phyloP scores from a whole-genome alignment of 2,797 vertebrate species.

The Phataginus tetradactyla region DNA sequence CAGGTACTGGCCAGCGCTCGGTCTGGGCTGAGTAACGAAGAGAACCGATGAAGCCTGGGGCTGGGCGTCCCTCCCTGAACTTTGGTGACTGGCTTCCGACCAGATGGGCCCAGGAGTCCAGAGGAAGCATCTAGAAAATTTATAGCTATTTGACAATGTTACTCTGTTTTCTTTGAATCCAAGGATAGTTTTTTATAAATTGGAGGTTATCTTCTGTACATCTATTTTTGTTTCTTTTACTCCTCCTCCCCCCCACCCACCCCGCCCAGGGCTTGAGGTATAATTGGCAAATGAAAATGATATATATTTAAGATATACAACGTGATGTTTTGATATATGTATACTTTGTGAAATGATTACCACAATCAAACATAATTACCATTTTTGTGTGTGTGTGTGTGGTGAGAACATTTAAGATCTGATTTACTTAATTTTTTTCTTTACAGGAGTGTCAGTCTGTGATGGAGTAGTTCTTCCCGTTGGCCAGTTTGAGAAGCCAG shows the following conservation, averaged over 20 bases:
- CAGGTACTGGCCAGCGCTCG: background rate
- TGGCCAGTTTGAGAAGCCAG: fast-evolving
- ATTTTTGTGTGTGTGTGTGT: background rate
- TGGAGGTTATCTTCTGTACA: background rate
- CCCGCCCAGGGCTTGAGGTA: background rate
- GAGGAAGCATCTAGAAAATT: background rate
- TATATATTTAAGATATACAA: background rate
- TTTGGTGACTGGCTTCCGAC: background rate
- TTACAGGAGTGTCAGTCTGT: background rate
- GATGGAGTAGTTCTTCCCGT: background rate
- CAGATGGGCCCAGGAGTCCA: fast-evolving
- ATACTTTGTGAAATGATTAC: background rate
- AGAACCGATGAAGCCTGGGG: background rate
- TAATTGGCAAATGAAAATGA: background rate
- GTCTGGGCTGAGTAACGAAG: too few relatives aligned
- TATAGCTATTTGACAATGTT: background rate
- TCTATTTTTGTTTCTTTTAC: background rate
- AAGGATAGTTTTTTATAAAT: background rate
- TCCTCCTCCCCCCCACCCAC: background rate
- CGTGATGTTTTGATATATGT: background rate
- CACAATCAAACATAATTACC: background rate
- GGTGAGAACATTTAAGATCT: background rate
- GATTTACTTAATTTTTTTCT: background rate
- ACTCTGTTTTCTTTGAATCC: background rate
- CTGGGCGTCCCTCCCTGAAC: too few relatives aligned